Conservation (phyloP, 2,797 vertebrate species). For the Cynopterus sphinx region DNA sequence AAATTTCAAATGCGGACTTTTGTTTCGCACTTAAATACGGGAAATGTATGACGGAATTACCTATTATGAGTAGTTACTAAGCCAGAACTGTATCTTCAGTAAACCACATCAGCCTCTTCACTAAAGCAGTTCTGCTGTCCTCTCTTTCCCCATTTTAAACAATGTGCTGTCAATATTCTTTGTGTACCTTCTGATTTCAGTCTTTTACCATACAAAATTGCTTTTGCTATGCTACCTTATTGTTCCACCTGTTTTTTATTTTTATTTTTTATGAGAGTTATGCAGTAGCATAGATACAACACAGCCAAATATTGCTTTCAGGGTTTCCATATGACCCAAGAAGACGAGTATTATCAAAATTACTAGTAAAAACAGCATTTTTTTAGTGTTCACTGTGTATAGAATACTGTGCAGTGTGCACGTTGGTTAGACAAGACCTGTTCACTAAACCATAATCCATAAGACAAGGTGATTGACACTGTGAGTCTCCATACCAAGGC, state of each 20-base stretch:
- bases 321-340: neutral
- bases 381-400: neutral
- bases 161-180: neutral
- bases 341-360: neutral
- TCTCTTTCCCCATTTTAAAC: neutral
- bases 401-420: neutral
- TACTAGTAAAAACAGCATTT: neutral
- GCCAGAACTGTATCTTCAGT: neutral
- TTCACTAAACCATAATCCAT: neutral
- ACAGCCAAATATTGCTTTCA: neutral
- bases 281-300: neutral
- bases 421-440: neutral
- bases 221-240: neutral
- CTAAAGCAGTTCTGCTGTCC: neutral
- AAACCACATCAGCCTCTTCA: neutral
- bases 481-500: neutral
- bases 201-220: neutral
- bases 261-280: neutral
- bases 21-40: neutral
- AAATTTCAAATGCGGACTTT: neutral
- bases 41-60: neutral
- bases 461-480: neutral
- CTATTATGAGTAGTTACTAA: neutral
- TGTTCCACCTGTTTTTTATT: neutral
- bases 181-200: neutral